Percentiles rank a stretch among this genome's conserved stretches.
Conservation (phyloP, 1,140 invertebrate genomes). For the Drosophila triauraria region DNA sequence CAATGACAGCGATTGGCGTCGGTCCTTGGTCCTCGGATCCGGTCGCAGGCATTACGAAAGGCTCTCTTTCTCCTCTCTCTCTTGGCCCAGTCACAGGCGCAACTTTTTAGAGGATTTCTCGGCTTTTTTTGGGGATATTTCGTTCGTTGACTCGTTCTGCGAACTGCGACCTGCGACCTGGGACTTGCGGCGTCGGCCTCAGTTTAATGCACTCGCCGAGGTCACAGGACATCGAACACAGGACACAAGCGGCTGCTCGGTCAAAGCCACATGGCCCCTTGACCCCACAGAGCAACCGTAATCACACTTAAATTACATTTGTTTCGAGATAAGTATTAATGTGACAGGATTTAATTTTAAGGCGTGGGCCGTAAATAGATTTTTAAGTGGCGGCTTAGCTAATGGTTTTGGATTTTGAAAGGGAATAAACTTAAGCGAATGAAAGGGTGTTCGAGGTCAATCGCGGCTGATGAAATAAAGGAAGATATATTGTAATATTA, state of each 20-base stretch:
- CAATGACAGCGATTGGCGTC: conserved; percentile 55
- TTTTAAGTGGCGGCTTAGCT: conserved; percentile 5
- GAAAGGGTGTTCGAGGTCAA: conserved; percentile 22
- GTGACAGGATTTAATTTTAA: conserved; percentile 13
- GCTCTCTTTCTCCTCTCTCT: conserved; percentile 12
- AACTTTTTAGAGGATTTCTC: conserved; percentile 26
- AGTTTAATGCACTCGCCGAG: conserved; percentile 53
- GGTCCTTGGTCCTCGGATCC: conserved; percentile 38
- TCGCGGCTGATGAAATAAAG: conserved; percentile 17
- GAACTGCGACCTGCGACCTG: conserved; percentile 6
- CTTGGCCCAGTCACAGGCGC: conserved; percentile 34
- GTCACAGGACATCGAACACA: conserved; percentile 48
- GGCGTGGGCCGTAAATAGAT: conserved; percentile 18
- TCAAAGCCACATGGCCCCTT: conserved; percentile 37
- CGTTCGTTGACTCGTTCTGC: conserved; percentile 41
- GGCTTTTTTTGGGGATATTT: conserved; percentile 26
- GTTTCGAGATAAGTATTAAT: conserved; percentile 14
- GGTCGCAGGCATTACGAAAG: conserved; percentile 45
- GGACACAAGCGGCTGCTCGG: conserved; percentile 9
- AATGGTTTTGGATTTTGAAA: background rate
- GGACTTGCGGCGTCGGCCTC: conserved; percentile 23
- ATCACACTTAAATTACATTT: conserved; percentile 18
- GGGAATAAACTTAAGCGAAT: background rate
- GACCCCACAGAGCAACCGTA: conserved; percentile 22
- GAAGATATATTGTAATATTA: background rate